phyloP scores from a whole-genome alignment of 2,888 invertebrate species.

The Sinotaia quadrata region DNA sequence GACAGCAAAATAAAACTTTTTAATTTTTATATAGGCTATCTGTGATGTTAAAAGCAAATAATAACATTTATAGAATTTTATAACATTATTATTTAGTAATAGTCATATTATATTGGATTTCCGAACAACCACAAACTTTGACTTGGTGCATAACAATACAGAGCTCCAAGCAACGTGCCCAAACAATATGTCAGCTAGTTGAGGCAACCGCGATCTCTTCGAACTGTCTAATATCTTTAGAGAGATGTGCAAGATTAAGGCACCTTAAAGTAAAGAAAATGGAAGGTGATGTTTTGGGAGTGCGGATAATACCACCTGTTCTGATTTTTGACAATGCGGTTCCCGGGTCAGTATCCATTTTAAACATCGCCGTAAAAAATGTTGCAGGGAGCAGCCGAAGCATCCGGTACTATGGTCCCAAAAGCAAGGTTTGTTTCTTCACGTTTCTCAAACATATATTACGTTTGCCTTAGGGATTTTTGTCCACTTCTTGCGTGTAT shows the following conservation, averaged over 20 bases:
- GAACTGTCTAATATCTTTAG: neutral
- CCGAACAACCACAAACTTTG: no score
- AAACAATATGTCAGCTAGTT: slow-evolving; percentile 58
- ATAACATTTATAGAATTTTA: no score
- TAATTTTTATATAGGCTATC: no score
- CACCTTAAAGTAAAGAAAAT: slow-evolving; percentile 40
- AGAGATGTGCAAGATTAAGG: neutral
- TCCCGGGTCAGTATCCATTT: slow-evolving; percentile 53
- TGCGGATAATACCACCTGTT: slow-evolving; percentile 66
- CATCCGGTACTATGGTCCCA: slow-evolving; percentile 69
- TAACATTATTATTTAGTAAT: no score
- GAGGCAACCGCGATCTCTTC: neutral
- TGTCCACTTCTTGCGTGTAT: no score
- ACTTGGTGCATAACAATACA: slow-evolving; percentile 11
- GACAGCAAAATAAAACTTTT: no score
- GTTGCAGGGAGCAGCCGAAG: slow-evolving; percentile 66
- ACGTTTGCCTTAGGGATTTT: no score
- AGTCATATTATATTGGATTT: no score
- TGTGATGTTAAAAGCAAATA: no score
- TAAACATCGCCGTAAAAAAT: slow-evolving; percentile 68
- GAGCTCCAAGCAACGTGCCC: slow-evolving; percentile 62
- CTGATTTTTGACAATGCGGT: slow-evolving; percentile 67
- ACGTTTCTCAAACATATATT: no score
- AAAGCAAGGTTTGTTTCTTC: slow-evolving; percentile 65
- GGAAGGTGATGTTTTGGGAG: slow-evolving; percentile 67